Evolutionary conservation across 2,113 vertebrate species (phyloP).

Genomic region (Clinocottus analis): DNA sequence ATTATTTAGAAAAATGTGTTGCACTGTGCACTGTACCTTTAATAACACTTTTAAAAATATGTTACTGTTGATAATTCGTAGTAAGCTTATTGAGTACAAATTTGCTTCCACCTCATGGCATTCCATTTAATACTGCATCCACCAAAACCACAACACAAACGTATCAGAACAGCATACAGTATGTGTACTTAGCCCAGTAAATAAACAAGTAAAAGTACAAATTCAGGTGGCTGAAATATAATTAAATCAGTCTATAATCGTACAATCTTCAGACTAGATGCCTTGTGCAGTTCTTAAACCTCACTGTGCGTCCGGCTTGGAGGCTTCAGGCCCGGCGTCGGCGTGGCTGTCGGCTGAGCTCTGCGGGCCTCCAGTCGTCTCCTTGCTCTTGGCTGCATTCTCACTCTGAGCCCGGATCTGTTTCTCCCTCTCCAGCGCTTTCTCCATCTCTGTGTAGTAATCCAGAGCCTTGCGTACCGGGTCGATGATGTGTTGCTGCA

Average conservation of each 20-base stretch:
- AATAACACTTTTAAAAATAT: neutral
- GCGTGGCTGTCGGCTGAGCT: slow-evolving; percentile 36
- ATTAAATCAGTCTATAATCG: neutral
- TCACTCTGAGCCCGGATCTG: slow-evolving; percentile 73
- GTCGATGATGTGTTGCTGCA: slow-evolving; percentile 84
- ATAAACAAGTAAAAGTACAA: neutral
- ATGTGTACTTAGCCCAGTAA: neutral
- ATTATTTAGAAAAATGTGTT: neutral
- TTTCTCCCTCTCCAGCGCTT: slow-evolving; percentile 81
- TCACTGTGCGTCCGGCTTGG: slow-evolving; percentile 5
- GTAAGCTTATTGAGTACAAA: neutral
- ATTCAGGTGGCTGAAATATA: neutral
- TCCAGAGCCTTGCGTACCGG: slow-evolving; percentile 84
- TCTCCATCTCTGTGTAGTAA: slow-evolving; percentile 87
- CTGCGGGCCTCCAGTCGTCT: slow-evolving; percentile 24
- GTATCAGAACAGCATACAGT: neutral
- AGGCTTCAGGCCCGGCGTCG: slow-evolving; percentile 23
- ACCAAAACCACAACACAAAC: neutral
- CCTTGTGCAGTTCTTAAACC: neutral
- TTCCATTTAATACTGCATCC: neutral
- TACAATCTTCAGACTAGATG: neutral
- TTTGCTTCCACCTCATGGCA: neutral
- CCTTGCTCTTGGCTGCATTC: slow-evolving; percentile 64
- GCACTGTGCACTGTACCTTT: neutral
- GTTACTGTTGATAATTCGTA: neutral